phyloP scores from a whole-genome alignment of 2,113 vertebrate species.

The Scophthalmus maximus region DNA sequence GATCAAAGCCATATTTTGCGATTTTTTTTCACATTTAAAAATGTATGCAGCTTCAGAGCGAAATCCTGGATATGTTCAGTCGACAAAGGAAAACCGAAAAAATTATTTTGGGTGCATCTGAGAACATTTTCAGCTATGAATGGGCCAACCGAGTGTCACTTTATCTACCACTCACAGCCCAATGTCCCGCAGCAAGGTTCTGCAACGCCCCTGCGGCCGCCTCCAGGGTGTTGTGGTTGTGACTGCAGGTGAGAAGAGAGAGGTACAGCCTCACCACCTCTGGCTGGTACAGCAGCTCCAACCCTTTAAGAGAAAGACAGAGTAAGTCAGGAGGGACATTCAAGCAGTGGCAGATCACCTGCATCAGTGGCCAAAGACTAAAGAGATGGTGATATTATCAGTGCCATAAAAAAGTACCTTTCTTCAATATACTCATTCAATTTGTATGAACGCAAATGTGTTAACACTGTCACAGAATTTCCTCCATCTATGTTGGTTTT shows the following conservation, averaged over 20 bases:
- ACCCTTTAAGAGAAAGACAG: constrained; percentile 80
- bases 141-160: constrained; percentile 1
- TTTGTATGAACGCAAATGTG: too few species aligned
- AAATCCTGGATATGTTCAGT: constrained; percentile 1
- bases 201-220: constrained; percentile 95
- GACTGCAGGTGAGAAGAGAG: constrained; percentile 95
- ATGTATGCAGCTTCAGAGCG: constrained; percentile 3
- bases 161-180: constrained; percentile 82
- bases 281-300: constrained; percentile 96
- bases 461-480: not conserved
- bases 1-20: too few species aligned
- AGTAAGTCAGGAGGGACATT: not conserved
- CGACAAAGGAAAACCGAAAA: too few species aligned
- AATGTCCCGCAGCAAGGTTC: constrained; percentile 96
- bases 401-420: too few species aligned
- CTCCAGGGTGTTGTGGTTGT: constrained; percentile 97
- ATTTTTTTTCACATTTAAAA: not conserved
- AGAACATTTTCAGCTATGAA: not conserved
- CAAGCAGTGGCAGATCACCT: not conserved
- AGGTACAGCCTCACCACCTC: constrained; percentile 96
- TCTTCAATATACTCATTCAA: too few species aligned
- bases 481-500: not conserved
- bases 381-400: too few species aligned
- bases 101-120: not conserved
- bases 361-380: too few species aligned